A percentile compares a stretch with the other conserved stretches of the same genome.
These are phyloP conservation scores for Istiophorus platypterus DNA, from an alignment of 2,113 vertebrate genomes.

Conservation along the genomic window DNA sequence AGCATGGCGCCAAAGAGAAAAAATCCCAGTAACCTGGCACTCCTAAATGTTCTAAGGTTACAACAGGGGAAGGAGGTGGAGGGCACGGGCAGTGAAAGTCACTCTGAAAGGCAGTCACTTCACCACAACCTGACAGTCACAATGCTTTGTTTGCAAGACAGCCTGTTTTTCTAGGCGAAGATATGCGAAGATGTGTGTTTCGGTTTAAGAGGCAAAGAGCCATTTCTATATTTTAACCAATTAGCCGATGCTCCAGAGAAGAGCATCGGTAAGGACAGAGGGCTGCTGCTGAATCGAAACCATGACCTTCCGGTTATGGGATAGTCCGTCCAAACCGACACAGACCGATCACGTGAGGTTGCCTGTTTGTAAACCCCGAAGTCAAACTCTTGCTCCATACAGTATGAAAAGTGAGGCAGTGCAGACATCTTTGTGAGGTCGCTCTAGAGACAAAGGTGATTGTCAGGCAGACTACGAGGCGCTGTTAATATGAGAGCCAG, in stretches of 20 bases:
- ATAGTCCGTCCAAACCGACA: slow-evolving; percentile 33
- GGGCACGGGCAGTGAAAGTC: slow-evolving; percentile 75
- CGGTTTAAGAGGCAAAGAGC: slow-evolving; percentile 10
- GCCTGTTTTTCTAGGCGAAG: slow-evolving; percentile 48
- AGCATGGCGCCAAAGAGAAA: slow-evolving; percentile 79
- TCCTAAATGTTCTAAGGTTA: slow-evolving; percentile 74
- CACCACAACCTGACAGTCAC: slow-evolving; percentile 70
- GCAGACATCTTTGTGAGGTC: slow-evolving; percentile 48
- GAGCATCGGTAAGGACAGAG: slow-evolving; percentile 9
- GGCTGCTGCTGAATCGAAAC: slow-evolving; percentile 18
- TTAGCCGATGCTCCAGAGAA: background rate
- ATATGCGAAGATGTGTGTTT: slow-evolving; percentile 21
- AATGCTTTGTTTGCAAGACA: slow-evolving; percentile 72
- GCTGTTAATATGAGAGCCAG: slow-evolving; percentile 58
- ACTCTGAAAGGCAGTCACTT: slow-evolving; percentile 80
- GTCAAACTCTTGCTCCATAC: slow-evolving; percentile 35
- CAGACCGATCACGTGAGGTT: slow-evolving; percentile 31
- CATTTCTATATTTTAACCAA: background rate
- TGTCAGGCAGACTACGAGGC: slow-evolving; percentile 64
- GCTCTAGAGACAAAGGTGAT: slow-evolving; percentile 56
- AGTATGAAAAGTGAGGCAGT: slow-evolving; percentile 4
- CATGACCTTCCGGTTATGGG: slow-evolving; percentile 55
- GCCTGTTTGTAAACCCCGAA: slow-evolving; percentile 20
- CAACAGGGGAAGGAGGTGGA: slow-evolving; percentile 73
- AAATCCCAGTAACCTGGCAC: slow-evolving; percentile 81